Base-by-base conservation (phyloP, 2,797 vertebrate species). In the Amazona finschi region DNA sequence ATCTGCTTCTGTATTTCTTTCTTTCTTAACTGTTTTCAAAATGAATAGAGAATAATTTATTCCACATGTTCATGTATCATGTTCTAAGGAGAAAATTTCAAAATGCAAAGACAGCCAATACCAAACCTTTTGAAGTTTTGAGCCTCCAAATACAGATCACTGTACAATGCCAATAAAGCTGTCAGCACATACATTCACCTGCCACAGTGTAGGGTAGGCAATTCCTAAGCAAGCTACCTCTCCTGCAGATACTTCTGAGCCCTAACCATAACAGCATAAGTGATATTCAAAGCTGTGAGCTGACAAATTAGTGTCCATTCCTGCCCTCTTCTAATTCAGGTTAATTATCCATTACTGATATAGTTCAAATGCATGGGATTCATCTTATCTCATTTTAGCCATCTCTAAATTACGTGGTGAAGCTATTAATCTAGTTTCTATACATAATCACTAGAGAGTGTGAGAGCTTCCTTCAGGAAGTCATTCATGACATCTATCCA, bases 281-380 rank as follows among this genome's bases (percentile, higher is more conserved):
- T 31, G 9, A n/a, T 53, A 39, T 39, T 53, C 44, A 73, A 87
- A 84, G n/a, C 30, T 60, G 38, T 19, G 27, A 89, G 7, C 16
- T 83, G 80, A 84, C 33, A 84, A 71, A 80, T 77, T 71, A 62
- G 39, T 43, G 30, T 47, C 57, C 19, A 28, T 4, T 66, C 73
- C 46, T 74, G 5, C 15, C 33, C 27, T 87, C 69, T 77, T 87
- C 61, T 89, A 94, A 87, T 91, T 89, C 55, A 58, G 30, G 65
- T 61, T 96, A 95, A 92, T 94, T 91, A 65, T 72, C 33, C 27
- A 77, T 73, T 53, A 91, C 44, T 16, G 31, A 55, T 67, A 36
- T 6, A 41, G 65, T 87, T 94, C 39, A 85, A 92, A 83, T 65
- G 13, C 12, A 74, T 31, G 21, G 27, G 69, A 80, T 80, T 85